phyloP scores from a whole-genome alignment of 2,113 vertebrate genomes.

The Paramisgurnus dabryanus region DNA sequence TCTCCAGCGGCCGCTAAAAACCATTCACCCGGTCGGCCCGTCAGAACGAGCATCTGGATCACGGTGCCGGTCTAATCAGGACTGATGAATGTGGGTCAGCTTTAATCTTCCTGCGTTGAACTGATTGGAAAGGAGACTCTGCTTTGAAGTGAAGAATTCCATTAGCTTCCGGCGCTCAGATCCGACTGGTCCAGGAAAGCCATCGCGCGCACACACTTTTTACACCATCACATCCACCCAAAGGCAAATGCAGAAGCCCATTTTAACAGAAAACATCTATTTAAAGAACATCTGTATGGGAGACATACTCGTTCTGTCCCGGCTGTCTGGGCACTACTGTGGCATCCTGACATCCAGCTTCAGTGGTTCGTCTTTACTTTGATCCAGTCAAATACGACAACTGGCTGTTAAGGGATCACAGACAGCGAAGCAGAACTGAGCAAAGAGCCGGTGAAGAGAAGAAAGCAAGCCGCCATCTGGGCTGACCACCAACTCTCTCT shows the following conservation, averaged over 20 bases:
- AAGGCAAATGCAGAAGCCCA: constrained; percentile 15
- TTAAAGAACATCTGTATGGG: constrained; percentile 38
- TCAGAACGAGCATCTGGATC: constrained; percentile 55
- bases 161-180: constrained; percentile 60
- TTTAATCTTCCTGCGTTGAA: constrained; percentile 58
- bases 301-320: constrained; percentile 11
- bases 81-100: constrained; percentile 59
- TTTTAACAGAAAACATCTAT: constrained; percentile 30
- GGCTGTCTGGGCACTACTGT: not conserved
- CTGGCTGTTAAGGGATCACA: constrained; percentile 44
- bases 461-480: constrained; percentile 46
- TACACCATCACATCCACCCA: constrained; percentile 7
- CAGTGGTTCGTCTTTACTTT: constrained; percentile 53
- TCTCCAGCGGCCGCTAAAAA: not conserved
- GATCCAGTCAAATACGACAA: constrained; percentile 57
- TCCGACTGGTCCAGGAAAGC: constrained; percentile 25
- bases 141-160: constrained; percentile 62
- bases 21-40: constrained; percentile 34
- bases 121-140: constrained; percentile 43
- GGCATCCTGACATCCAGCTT: constrained; percentile 36
- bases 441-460: constrained; percentile 35
- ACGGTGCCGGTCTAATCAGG: constrained; percentile 60
- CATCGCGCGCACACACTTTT: constrained; percentile 8
- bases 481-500: constrained; percentile 30
- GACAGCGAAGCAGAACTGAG: constrained; percentile 20